Evolutionary conservation across 2,888 invertebrate species (phyloP).

Genomic region (Bellardia pandia): DNA sequence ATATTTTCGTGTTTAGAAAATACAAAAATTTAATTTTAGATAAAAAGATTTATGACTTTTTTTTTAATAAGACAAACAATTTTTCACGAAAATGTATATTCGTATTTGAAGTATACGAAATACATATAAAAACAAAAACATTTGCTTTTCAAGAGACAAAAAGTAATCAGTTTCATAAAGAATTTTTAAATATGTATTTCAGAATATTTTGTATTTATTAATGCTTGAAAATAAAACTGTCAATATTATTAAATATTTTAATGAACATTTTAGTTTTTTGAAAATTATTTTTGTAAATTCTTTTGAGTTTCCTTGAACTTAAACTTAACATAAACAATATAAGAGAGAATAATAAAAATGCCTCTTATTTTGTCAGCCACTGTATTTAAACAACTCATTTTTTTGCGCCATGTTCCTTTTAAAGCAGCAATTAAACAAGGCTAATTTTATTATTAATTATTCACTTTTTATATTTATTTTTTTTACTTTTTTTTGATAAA

Average conservation of each 20-base stretch:
- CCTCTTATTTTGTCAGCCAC: background rate
- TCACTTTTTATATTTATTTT: background rate
- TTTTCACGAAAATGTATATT: constrained; percentile 41
- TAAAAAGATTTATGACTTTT: constrained; percentile 64
- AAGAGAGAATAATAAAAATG: background rate
- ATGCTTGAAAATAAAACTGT: constrained; percentile 32
- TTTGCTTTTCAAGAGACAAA: constrained; percentile 10
- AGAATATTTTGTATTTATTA: background rate
- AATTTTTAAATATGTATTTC: constrained; percentile 31
- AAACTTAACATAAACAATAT: background rate
- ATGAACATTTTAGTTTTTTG: background rate
- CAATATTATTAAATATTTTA: constrained; percentile 33
- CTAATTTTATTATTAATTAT: constrained; percentile 4
- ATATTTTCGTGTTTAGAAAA: constrained; percentile 47
- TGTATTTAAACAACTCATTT: constrained; percentile 1
- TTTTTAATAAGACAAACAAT: constrained; percentile 58
- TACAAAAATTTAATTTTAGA: constrained; percentile 42
- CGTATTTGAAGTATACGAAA: background rate
- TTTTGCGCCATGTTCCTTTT: constrained; percentile 12
- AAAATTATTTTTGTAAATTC: background rate
- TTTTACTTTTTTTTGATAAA: constrained; percentile 23
- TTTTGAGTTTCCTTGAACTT: constrained; percentile 53
- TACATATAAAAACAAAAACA: background rate
- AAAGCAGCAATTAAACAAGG: background rate
- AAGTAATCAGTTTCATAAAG: constrained; percentile 41